phyloP scores from a whole-genome alignment of 2,113 vertebrate genomes.

The Dipodomys merriami region DNA sequence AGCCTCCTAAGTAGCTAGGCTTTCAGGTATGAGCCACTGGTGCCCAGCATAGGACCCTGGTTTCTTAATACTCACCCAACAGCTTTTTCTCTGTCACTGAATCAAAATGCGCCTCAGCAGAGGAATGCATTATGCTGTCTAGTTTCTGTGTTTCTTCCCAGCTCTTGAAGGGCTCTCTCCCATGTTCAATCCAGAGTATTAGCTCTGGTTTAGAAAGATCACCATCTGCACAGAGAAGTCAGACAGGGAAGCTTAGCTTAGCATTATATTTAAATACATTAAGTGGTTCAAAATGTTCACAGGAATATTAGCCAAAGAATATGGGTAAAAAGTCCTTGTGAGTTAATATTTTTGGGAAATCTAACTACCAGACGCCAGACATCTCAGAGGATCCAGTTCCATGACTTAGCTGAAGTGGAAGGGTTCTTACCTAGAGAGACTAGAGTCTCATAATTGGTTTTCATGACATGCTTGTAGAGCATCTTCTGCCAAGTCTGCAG shows the following conservation, averaged over 20 bases:
- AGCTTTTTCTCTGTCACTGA: not conserved
- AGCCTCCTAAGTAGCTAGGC: too few relatives aligned
- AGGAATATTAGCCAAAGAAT: not conserved
- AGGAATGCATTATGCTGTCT: not conserved
- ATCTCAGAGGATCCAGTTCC: not conserved
- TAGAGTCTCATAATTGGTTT: slow-evolving; percentile 70
- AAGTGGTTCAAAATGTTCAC: not conserved
- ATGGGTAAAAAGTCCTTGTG: not conserved
- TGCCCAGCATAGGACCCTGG: not conserved
- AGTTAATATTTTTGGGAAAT: not conserved
- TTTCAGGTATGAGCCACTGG: too few relatives aligned
- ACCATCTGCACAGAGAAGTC: slow-evolving; percentile 55
- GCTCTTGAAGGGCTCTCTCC: not conserved
- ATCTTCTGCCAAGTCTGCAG: slow-evolving; percentile 73
- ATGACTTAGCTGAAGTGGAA: not conserved
- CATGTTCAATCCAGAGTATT: slow-evolving; percentile 69
- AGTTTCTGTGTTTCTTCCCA: not conserved
- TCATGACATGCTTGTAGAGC: slow-evolving; percentile 76
- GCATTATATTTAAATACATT: not conserved
- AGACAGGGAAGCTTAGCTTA: slow-evolving; percentile 10
- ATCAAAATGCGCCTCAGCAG: not conserved
- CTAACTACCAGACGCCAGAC: not conserved
- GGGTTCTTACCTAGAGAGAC: slow-evolving; percentile 74
- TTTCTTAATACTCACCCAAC: slow-evolving; percentile 67
- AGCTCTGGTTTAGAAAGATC: slow-evolving; percentile 69